phyloP scores from a whole-genome alignment of 2,888 invertebrate genomes.

The Nineta flava region DNA sequence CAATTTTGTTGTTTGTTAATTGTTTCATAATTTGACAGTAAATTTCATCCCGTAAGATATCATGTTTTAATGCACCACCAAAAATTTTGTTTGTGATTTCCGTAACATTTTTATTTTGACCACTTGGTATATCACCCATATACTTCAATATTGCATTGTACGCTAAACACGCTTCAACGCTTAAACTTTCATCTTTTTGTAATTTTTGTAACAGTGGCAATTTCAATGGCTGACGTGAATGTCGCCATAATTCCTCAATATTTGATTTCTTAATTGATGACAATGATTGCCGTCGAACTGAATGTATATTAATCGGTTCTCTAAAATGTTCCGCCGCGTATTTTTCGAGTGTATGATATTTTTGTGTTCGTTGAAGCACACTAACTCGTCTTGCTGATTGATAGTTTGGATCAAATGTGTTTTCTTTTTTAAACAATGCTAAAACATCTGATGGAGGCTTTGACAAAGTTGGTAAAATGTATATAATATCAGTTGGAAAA shows the following conservation, averaged over 20 bases:
- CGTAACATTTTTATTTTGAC: constrained; percentile 50
- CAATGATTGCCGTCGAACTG: constrained; percentile 45
- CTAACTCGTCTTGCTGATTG: constrained; percentile 32
- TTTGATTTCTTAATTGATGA: constrained; percentile 47
- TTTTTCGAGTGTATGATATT: constrained; percentile 67
- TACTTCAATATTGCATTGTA: constrained; percentile 66
- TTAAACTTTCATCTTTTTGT: constrained; percentile 48
- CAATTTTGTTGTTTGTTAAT: constrained; percentile 71
- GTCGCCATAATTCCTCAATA: constrained; percentile 65
- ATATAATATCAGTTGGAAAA: constrained; percentile 74
- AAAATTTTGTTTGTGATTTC: constrained; percentile 86
- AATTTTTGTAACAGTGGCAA: constrained; percentile 68
- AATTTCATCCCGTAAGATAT: constrained; percentile 70
- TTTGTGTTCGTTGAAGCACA: constrained; percentile 40
- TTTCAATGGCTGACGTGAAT: constrained; percentile 64
- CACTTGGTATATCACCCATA: constrained; percentile 87
- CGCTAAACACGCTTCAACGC: constrained; percentile 55
- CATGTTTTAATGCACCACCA: constrained; percentile 50
- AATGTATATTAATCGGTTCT: constrained; percentile 8
- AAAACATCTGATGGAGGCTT: constrained; percentile 54
- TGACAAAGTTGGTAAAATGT: constrained; percentile 68
- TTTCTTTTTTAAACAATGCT: constrained; percentile 45
- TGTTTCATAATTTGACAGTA: constrained; percentile 94
- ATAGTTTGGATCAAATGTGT: constrained; percentile 28
- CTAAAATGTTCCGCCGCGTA: constrained; percentile 75